Evolutionary conservation across 2,113 vertebrate genomes (phyloP), one percentile per base, ranked within the genome.

Genomic region (Pagrus major): DNA sequence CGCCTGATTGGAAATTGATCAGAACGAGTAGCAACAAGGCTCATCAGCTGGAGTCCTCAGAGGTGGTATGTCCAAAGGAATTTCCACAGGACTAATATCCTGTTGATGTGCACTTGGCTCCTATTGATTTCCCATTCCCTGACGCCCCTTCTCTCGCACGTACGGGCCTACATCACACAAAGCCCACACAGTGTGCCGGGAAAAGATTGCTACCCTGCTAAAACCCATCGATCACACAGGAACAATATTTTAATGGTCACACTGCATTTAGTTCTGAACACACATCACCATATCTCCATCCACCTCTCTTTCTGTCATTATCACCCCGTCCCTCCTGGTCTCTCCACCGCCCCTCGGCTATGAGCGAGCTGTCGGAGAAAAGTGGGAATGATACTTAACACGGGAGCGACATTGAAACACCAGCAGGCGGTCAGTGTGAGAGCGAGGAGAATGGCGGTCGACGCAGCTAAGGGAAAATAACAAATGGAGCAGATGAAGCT

Each of bases 81-180:
- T 87, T 80, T 84, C 76, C 76, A 81, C 63, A 25, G 58, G 66
- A 64, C 79, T 86, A 71, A 88, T 86, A 82, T 79, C 85, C 71
- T 72, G 82, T 81, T 87, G 63, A 90, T 84, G 80, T 91, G 77
- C 88, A 85, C 82, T 86, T 73, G 79, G 60, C 69, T 67, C 52
- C 61, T 81, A 94, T 93, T 81, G 89, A 93, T 92, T 88, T 90
- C 64, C 78, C 72, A 74, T 90, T 85, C 85, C 61, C 73, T 44
- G 61, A 69, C 8, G 18, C n/a, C 83, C 35, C 10, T 27, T 33
- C 55, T 44, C 81, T 69, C 39, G 21, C 15, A 33, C n/a, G 51
- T 64, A 35, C 58, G 39, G 46, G 25, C 51, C n/a, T 1, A 23
- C 51, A 52, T 52, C 46, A 54, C 71, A 76, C 59, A 61, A 80